These are phyloP conservation scores for Bombycilla garrulus DNA, from an alignment of 2,113 vertebrate species.

Conservation along the genomic window DNA sequence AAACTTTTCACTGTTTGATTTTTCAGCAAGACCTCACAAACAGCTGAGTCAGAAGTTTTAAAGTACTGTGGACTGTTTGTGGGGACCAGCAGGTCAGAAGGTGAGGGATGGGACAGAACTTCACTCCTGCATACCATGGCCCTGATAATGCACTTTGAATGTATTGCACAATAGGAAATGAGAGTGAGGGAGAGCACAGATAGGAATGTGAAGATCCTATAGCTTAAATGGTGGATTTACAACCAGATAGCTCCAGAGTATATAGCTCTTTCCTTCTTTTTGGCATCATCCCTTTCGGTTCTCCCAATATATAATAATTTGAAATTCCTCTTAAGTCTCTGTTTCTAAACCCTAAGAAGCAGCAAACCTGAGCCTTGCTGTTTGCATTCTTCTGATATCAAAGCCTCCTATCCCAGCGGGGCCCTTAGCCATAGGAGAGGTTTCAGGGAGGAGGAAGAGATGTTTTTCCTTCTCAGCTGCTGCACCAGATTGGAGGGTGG, in stretches of 20 bases:
- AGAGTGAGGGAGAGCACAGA: not conserved
- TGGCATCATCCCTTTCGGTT: slow-evolving; percentile 12
- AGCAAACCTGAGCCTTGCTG: slow-evolving; percentile 37
- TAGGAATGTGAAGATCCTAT: not conserved
- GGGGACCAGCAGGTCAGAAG: not conserved
- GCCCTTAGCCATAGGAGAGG: slow-evolving; percentile 26
- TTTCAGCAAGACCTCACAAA: not conserved
- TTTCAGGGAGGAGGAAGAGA: slow-evolving; percentile 32
- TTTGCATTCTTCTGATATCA: slow-evolving; percentile 57
- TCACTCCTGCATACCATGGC: not conserved
- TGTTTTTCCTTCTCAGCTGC: slow-evolving; percentile 13
- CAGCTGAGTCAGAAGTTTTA: not conserved
- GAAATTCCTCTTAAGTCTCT: slow-evolving; percentile 51
- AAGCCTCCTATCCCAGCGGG: slow-evolving; percentile 6
- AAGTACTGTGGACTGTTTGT: not conserved
- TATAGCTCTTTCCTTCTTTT: slow-evolving; percentile 10
- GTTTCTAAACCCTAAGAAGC: slow-evolving; percentile 22
- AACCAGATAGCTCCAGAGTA: not conserved
- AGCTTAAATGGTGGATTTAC: not conserved
- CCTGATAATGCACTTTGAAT: not conserved
- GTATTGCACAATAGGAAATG: not conserved
- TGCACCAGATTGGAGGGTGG: not conserved
- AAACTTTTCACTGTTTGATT: not conserved
- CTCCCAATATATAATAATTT: not conserved
- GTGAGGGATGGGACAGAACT: not conserved